These are phyloP conservation scores for Pycnonotus jocosus DNA, from an alignment of 2,113 vertebrate species.

Conservation along the genomic window DNA sequence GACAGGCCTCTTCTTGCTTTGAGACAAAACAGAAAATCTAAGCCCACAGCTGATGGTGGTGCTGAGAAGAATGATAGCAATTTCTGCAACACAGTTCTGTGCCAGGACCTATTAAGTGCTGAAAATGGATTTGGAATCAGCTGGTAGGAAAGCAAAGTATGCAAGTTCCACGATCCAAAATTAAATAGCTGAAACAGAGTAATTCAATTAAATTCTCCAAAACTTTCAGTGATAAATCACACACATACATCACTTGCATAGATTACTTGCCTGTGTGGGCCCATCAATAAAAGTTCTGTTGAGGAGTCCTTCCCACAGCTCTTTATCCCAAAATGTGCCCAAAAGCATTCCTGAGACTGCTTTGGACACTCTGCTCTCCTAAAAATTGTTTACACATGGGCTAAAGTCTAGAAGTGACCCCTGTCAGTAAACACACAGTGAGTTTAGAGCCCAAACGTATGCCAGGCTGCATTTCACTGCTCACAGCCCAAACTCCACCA, in stretches of 20 bases:
- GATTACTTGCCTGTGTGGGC: background rate
- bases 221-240: background rate
- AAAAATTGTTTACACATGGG: background rate
- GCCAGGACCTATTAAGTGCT: background rate
- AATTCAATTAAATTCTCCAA: background rate
- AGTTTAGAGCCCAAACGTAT: background rate
- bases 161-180: background rate
- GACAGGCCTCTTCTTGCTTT: background rate
- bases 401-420: background rate
- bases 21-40: background rate
- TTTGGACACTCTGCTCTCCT: background rate
- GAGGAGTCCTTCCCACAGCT: background rate
- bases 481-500: background rate
- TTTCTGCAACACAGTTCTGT: background rate
- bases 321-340: background rate
- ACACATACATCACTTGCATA: background rate
- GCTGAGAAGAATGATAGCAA: background rate
- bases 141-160: background rate
- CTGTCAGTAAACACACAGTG: background rate
- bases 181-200: background rate
- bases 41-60: background rate
- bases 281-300: background rate
- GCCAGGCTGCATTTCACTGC: background rate
- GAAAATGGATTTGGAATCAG: constrained; percentile 23
- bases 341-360: background rate